These are phyloP conservation scores for Vultur gryphus DNA, from an alignment of 2,797 vertebrate species.

Conservation along the genomic window DNA sequence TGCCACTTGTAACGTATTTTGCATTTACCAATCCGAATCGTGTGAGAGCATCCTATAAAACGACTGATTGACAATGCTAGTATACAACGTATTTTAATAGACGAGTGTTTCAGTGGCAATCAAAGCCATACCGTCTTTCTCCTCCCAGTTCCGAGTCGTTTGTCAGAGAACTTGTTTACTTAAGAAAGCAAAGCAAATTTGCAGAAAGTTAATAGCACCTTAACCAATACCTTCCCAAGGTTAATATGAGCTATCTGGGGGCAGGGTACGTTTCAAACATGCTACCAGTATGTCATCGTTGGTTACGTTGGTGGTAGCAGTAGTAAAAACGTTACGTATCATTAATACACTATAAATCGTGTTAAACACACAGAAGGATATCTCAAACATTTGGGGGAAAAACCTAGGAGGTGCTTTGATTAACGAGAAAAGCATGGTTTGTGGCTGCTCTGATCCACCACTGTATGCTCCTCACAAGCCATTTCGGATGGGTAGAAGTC, in stretches of 20 bases:
- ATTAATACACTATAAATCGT: rapidly evolving
- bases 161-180: neutral
- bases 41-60: neutral
- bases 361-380: neutral
- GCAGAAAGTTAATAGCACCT: neutral
- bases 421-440: neutral
- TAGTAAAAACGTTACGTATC: neutral
- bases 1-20: neutral
- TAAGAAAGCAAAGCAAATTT: neutral
- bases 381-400: neutral
- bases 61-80: neutral
- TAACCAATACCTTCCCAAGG: neutral
- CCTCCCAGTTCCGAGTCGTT: neutral
- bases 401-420: neutral
- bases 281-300: neutral
- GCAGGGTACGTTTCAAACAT: rapidly evolving
- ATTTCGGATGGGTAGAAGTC: neutral
- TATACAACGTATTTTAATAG: neutral
- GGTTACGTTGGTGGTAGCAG: neutral
- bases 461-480: neutral
- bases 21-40: neutral
- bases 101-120: neutral
- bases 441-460: neutral
- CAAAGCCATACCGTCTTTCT: neutral
- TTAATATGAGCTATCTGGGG: neutral